Base-by-base conservation (phyloP, 2,888 invertebrate species). In the Peribatodes rhomboidaria region DNA sequence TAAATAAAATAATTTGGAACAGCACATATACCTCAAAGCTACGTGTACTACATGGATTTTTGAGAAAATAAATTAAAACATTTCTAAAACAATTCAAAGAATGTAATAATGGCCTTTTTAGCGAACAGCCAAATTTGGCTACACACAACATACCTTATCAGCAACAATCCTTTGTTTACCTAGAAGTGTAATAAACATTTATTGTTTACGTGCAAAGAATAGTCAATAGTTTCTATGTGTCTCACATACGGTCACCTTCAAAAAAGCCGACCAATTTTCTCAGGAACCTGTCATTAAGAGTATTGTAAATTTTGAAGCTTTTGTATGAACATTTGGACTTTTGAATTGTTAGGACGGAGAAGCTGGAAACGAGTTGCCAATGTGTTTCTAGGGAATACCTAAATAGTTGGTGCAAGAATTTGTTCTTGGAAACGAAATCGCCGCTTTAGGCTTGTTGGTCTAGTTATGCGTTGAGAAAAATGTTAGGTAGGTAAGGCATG, bases 161-260 rank as follows among this genome's bases (percentile, higher is more conserved):
- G 73, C 72, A 78, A 73, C 61, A 65, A 59, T 69, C 81, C 63
- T 80, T 88, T 89, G 83, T 88, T 63, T 65, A n/a, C 65, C 33
- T 37, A 22, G 63, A 62, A 70, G 71, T 68, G 68, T 69, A 62
- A 68, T 76, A 67, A 65, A 65, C 63, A 64, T 58, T 58, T 71
- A 69, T 54, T 22, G 14, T 53, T n/a, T n/a, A 27, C 4, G 6
- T 14, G 14, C 22, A 41, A 54, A 54, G 22, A 22, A 53, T 41
- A 22, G 53, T 1, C 14, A 35, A 50, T 18, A 76, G 77, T 81
- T 71, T 79, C 77, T 75, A 79, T 77, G 52, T 80, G 81, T 82
- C 79, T 78, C 86, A 88, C 88, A 88, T 78, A 84, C 84, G 85
- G 75, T 69, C 60, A 67, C 75, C 79, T 79, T 83, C 75, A 86